A percentile compares a stretch with the other conserved stretches of the same genome.
Conservation (phyloP, 2,888 invertebrate species). For the Camptogramma bilineatum region DNA sequence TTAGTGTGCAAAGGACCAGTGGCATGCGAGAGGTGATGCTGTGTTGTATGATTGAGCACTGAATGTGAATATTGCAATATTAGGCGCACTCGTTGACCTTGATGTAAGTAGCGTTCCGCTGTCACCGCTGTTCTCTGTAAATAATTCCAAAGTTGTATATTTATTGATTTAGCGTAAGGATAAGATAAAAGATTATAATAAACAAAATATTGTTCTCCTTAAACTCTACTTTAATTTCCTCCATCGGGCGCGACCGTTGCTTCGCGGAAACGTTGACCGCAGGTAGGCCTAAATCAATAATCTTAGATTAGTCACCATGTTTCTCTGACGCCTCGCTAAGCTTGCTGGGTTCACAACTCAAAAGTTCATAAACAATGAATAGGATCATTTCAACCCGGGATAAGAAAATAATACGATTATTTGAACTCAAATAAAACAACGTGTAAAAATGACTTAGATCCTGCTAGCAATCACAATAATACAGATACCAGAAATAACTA, state of each 20-base stretch:
- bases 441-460: neutral
- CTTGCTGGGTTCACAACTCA: neutral
- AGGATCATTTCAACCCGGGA: neutral
- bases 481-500: neutral
- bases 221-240: constrained; percentile 43
- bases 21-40: constrained; percentile 57
- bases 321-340: too few relatives aligned
- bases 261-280: constrained; percentile 22
- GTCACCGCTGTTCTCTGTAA: constrained; percentile 60
- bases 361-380: neutral
- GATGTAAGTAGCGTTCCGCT: constrained; percentile 67
- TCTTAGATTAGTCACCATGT: constrained; percentile 1
- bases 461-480: neutral
- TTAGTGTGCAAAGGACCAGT: constrained; percentile 64
- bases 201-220: constrained; percentile 71
- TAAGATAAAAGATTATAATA: constrained; percentile 71
- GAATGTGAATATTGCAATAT: constrained; percentile 55
- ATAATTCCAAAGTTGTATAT: constrained; percentile 79
- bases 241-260: constrained; percentile 2
- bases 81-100: constrained; percentile 55
- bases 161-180: constrained; percentile 72
- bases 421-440: neutral
- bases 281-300: constrained; percentile 17
- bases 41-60: constrained; percentile 41
- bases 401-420: constrained; percentile 2